These are phyloP conservation scores for Toxostoma redivivum DNA, from an alignment of 2,113 vertebrate genomes.

Conservation along the genomic window DNA sequence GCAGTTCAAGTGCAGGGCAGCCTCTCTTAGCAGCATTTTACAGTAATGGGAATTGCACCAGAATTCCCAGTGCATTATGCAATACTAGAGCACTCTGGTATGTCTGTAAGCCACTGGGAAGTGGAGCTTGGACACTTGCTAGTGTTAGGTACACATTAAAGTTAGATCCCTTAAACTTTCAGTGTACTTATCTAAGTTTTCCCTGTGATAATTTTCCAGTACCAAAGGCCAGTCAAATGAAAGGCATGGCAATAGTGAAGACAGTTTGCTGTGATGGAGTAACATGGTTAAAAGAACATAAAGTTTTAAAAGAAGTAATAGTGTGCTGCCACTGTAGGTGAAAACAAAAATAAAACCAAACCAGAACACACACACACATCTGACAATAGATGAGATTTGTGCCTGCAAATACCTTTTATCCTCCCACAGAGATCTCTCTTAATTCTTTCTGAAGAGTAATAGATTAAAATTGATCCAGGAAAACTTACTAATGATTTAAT, in stretches of 20 bases:
- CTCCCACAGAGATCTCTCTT: background rate
- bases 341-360: background rate
- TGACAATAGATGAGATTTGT: background rate
- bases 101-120: background rate
- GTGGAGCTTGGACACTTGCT: background rate
- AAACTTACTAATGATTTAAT: constrained; percentile 1
- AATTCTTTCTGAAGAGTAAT: background rate
- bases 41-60: background rate
- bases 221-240: background rate
- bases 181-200: background rate
- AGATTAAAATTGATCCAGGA: constrained; percentile 8
- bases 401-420: background rate
- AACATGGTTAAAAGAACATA: background rate
- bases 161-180: background rate
- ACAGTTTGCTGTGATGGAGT: background rate
- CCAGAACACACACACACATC: background rate
- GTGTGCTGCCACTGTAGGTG: background rate
- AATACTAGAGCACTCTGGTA: background rate
- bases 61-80: background rate
- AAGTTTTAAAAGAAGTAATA: background rate
- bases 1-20: background rate
- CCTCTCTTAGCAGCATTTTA: background rate
- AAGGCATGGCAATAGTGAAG: background rate
- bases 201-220: background rate
- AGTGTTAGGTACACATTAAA: background rate